These are phyloP conservation scores for Yponomeuta sedellus DNA, from an alignment of 2,888 invertebrate genomes.

Conservation along the genomic window DNA sequence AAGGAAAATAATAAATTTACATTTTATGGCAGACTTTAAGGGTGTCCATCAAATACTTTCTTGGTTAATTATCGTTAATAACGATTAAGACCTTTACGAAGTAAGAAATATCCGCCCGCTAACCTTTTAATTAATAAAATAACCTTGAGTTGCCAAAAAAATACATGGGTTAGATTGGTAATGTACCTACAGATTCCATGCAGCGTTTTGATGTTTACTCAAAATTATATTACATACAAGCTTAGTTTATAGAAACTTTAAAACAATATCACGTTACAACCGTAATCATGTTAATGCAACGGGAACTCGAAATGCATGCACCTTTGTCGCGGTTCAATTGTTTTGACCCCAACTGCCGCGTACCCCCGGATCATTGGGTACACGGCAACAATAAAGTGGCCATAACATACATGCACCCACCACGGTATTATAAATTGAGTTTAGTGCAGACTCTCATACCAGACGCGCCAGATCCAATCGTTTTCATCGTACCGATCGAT, in stretches of 20 bases:
- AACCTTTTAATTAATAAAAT: conserved; percentile 7
- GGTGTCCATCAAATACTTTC: too few species aligned
- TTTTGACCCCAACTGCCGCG: conserved; percentile 1
- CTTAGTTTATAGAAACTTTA: background rate
- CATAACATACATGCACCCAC: background rate
- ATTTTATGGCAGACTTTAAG: too few species aligned
- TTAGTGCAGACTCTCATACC: background rate
- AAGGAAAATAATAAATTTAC: too few species aligned
- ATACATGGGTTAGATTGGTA: background rate
- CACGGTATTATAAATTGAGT: background rate
- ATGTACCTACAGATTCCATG: background rate
- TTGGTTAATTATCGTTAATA: too few species aligned
- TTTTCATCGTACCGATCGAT: background rate
- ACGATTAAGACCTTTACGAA: too few species aligned
- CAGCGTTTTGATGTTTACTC: background rate
- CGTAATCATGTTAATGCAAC: background rate
- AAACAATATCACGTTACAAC: background rate
- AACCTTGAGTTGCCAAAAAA: background rate
- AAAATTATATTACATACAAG: too few species aligned
- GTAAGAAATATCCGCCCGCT: too few species aligned
- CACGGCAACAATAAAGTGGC: background rate
- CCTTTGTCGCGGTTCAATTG: conserved; percentile 2
- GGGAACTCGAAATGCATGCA: background rate
- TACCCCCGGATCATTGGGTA: background rate
- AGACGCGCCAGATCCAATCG: background rate